These are phyloP conservation scores for Pheosia gnoma DNA, from an alignment of 2,888 invertebrate species.

Conservation along the genomic window DNA sequence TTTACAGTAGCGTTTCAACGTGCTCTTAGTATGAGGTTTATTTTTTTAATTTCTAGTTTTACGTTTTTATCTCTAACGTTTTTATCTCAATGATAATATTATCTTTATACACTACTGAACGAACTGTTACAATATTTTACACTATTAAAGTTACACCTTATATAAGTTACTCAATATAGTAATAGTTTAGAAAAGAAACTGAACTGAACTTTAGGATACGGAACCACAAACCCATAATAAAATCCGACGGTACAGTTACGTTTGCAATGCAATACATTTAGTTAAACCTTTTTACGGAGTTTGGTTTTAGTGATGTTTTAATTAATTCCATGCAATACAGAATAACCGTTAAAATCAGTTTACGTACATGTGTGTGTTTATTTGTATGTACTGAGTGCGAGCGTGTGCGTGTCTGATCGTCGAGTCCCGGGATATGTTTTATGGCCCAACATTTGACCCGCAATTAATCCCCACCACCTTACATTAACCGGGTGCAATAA, in stretches of 20 bases:
- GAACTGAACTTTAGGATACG: conserved; percentile 9
- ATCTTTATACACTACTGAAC: too few relatives aligned
- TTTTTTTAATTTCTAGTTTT: too few relatives aligned
- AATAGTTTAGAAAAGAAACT: too few relatives aligned
- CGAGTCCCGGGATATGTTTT: conserved; percentile 31
- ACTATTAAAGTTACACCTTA: too few relatives aligned
- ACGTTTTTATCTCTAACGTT: too few relatives aligned
- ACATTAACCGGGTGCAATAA: conserved; percentile 24
- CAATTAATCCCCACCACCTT: conserved; percentile 22
- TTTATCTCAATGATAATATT: too few relatives aligned
- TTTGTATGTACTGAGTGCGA: not conserved
- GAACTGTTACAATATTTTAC: too few relatives aligned
- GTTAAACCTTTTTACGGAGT: conserved; percentile 29
- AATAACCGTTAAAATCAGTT: conserved; percentile 47
- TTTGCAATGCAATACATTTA: conserved; percentile 17
- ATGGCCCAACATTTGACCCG: conserved; percentile 35
- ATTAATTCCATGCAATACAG: conserved; percentile 43
- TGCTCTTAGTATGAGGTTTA: too few relatives aligned
- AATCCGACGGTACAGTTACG: conserved; percentile 31
- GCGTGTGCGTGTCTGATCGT: conserved; percentile 24
- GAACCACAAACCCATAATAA: conserved; percentile 13
- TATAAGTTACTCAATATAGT: too few relatives aligned
- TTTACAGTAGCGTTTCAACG: too few relatives aligned
- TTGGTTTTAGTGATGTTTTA: conserved; percentile 45
- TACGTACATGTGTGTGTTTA: conserved; percentile 19